Conservation (phyloP, 2,113 vertebrate genomes). For the Australoheros scitulus region DNA sequence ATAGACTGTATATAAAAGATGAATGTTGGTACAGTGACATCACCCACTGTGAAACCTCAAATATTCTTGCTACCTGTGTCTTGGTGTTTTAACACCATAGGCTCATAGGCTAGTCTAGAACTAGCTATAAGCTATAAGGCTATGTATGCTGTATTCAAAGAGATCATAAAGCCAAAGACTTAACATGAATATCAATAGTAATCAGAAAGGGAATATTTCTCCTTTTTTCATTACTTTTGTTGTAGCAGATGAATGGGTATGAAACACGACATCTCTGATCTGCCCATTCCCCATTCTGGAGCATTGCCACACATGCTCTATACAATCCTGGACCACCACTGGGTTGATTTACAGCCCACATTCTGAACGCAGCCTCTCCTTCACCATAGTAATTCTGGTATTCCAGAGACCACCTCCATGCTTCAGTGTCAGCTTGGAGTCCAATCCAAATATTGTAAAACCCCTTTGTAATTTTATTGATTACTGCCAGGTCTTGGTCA, state of each 20-base stretch:
- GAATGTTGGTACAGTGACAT: too few relatives aligned
- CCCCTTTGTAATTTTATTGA: not conserved
- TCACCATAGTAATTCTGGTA: not conserved
- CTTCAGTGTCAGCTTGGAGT: not conserved
- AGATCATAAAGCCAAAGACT: not conserved
- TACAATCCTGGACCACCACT: not conserved
- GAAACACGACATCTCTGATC: accelerated
- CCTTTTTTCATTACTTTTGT: not conserved
- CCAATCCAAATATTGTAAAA: accelerated
- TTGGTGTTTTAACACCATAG: too few relatives aligned
- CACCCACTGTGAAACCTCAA: too few relatives aligned
- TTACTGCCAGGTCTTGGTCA: not conserved
- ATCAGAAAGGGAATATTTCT: not conserved
- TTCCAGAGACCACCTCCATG: not conserved
- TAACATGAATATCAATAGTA: not conserved
- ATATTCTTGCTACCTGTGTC: too few relatives aligned
- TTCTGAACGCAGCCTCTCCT: not conserved
- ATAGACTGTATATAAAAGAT: too few relatives aligned
- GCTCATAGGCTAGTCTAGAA: too few relatives aligned
- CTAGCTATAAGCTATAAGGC: too few relatives aligned
- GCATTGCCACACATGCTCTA: not conserved
- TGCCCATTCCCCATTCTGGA: not conserved
- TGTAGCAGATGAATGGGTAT: not conserved
- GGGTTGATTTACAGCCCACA: not conserved
- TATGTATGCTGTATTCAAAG: too few relatives aligned